Evolutionary conservation across 2,797 vertebrate genomes (phyloP).

Genomic region (Chanos chanos): DNA sequence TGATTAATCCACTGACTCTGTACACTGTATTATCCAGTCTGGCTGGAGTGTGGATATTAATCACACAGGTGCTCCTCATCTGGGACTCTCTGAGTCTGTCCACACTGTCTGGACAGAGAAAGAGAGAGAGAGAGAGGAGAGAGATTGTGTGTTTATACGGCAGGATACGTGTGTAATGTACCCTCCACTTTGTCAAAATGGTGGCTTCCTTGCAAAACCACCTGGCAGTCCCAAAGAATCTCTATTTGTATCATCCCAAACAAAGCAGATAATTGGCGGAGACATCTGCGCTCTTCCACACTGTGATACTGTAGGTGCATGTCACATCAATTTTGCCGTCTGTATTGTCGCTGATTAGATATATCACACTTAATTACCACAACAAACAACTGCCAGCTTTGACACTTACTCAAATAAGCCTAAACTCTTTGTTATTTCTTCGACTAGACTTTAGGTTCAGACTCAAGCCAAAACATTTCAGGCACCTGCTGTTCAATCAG

Average conservation of each 20-base stretch:
- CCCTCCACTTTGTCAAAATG: background rate
- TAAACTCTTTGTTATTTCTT: conserved; percentile 19
- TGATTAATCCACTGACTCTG: conserved; percentile 70
- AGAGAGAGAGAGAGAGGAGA: background rate
- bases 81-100: conserved; percentile 42
- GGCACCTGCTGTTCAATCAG: too few species aligned
- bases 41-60: conserved; percentile 53
- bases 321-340: conserved; percentile 42
- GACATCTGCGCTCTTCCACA: conserved; percentile 31
- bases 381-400: conserved; percentile 18
- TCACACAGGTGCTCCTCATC: conserved; percentile 44
- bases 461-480: too few species aligned
- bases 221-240: background rate
- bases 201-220: background rate
- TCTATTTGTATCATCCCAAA: conserved; percentile 10
- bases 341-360: conserved; percentile 45
- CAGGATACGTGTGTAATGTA: too few species aligned
- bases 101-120: conserved; percentile 6
- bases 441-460: too few species aligned
- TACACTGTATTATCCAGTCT: conserved; percentile 66
- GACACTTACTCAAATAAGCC: conserved; percentile 27
- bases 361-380: conserved; percentile 48
- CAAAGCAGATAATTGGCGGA: conserved; percentile 23
- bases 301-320: conserved; percentile 32
- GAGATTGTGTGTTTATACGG: background rate